Evolutionary conservation across 2,888 invertebrate genomes (phyloP).

Genomic region (Lasioglossum pauxillum): DNA sequence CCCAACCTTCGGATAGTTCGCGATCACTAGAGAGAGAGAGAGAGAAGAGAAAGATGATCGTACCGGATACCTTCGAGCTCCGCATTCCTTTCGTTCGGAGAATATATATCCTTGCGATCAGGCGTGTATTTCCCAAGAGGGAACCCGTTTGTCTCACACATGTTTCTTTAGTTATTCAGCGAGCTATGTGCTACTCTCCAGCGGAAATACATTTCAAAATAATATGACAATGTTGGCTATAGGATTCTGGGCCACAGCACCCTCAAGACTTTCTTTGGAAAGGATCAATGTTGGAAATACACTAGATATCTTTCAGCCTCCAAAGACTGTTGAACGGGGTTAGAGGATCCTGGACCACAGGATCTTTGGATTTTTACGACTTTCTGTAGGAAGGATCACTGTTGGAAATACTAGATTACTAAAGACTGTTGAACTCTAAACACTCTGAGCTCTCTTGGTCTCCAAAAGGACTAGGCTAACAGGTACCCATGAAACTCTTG

Average conservation of each 20-base stretch:
- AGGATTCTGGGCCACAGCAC: neutral
- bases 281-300: neutral
- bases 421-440: neutral
- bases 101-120: neutral
- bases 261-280: neutral
- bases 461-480: neutral
- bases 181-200: neutral
- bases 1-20: slow-evolving; percentile 70
- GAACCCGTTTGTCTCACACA: neutral
- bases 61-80: slow-evolving; percentile 34
- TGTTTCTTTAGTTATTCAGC: neutral
- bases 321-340: neutral
- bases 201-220: neutral
- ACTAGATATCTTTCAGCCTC: neutral
- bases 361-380: neutral
- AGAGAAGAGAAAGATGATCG: slow-evolving; percentile 35
- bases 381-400: neutral
- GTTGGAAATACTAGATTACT: neutral
- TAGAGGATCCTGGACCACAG: neutral
- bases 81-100: slow-evolving; percentile 29
- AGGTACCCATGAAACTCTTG: neutral
- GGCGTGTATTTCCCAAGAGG: neutral
- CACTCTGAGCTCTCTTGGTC: neutral
- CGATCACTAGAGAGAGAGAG: slow-evolving; percentile 53
- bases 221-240: neutral